phyloP scores from a whole-genome alignment of 2,888 invertebrate genomes.

The Hemaris fuciformis region DNA sequence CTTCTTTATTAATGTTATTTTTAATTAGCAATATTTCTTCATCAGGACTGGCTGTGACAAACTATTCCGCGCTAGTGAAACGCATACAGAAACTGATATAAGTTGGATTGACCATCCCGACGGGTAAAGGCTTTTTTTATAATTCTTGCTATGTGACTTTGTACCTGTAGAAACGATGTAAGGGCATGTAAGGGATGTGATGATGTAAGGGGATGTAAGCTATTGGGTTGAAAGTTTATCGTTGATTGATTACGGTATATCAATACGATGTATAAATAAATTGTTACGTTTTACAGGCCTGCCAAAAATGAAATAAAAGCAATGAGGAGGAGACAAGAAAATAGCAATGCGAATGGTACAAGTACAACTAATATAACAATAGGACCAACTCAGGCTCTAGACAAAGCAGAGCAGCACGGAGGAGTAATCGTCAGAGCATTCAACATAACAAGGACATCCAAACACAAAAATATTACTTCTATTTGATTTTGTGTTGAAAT shows the following conservation, averaged over 20 bases:
- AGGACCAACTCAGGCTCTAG: conserved; percentile 15
- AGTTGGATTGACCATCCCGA: conserved; percentile 61
- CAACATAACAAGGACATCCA: conserved; percentile 17
- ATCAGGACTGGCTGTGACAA: conserved; percentile 52
- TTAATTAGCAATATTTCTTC: conserved; percentile 15
- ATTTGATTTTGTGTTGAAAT: neutral
- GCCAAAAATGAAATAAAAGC: conserved; percentile 46
- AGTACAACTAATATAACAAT: neutral
- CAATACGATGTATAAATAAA: neutral
- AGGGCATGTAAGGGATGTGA: too few relatives aligned
- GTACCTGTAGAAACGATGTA: too few relatives aligned
- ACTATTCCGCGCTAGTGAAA: conserved; percentile 52
- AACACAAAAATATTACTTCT: neutral
- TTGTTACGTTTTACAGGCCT: conserved; percentile 30
- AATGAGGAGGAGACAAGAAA: conserved; percentile 35
- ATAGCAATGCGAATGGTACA: conserved; percentile 17
- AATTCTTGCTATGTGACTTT: too few relatives aligned
- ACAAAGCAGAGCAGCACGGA: conserved; percentile 36
- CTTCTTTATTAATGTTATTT: neutral
- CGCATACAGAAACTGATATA: conserved; percentile 48
- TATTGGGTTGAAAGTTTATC: too few relatives aligned
- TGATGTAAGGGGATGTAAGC: too few relatives aligned
- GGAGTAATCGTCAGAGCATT: conserved; percentile 39
- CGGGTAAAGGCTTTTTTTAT: conserved; percentile 43
- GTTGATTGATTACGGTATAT: too few relatives aligned